Evolutionary conservation across 2,888 invertebrate species (phyloP).

Genomic region (Artemia sinica): DNA sequence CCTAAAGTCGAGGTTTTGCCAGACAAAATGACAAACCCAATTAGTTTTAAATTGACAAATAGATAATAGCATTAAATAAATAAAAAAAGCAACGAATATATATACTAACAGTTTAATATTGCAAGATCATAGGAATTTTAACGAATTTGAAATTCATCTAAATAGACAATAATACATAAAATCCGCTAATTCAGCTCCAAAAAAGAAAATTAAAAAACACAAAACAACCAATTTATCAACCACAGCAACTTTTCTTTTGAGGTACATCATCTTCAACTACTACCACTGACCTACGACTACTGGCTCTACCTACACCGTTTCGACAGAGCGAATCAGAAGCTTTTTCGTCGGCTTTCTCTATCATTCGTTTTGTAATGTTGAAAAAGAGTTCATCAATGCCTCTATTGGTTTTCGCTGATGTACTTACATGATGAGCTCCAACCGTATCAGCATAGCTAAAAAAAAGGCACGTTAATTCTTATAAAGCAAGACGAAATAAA

Average conservation of each 20-base stretch:
- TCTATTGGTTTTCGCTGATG: slow-evolving; percentile 78
- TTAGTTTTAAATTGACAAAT: too few relatives aligned
- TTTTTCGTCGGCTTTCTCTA: slow-evolving; percentile 33
- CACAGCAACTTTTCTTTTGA: slow-evolving; percentile 27
- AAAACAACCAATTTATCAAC: slow-evolving; percentile 21
- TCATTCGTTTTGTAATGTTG: slow-evolving; percentile 59
- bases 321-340: slow-evolving; percentile 28
- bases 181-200: too few relatives aligned
- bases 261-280: slow-evolving; percentile 28
- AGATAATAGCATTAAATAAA: too few relatives aligned
- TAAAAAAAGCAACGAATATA: too few relatives aligned
- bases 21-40: too few relatives aligned
- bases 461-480: slow-evolving; percentile 26
- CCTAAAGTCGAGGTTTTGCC: too few relatives aligned
- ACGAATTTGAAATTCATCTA: too few relatives aligned
- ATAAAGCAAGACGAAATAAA: slow-evolving; percentile 13
- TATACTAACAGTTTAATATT: too few relatives aligned
- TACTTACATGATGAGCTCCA: slow-evolving; percentile 76
- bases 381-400: slow-evolving; percentile 82
- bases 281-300: slow-evolving; percentile 26
- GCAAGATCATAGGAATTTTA: too few relatives aligned
- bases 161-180: too few relatives aligned
- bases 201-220: too few relatives aligned
- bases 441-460: slow-evolving; percentile 71
- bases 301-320: slow-evolving; percentile 14